These are phyloP conservation scores for Patiria pectinifera DNA, from an alignment of 53 echinoderm and acorn worm genomes.

Conservation along the genomic window DNA sequence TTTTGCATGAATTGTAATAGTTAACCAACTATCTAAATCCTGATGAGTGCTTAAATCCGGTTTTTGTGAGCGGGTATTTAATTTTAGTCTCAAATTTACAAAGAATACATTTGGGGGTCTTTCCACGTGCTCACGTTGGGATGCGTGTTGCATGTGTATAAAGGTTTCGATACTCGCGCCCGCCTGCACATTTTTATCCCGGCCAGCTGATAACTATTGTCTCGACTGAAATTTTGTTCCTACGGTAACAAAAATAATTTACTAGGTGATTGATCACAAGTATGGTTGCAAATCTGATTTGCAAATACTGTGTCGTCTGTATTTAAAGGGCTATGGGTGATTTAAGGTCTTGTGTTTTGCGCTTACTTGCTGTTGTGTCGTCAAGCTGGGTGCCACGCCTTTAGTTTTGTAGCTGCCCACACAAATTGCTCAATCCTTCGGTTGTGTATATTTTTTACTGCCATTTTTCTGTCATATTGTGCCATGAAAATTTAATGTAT, in stretches of 20 bases:
- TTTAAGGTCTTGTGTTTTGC: neutral
- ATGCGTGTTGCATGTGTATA: neutral
- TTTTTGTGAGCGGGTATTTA: neutral
- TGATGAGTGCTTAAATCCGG: neutral
- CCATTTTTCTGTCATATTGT: neutral
- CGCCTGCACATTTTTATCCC: neutral
- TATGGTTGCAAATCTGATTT: neutral
- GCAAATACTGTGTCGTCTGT: neutral
- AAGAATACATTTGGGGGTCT: conserved; percentile 9
- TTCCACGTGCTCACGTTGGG: conserved; percentile 35
- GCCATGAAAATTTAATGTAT: neutral
- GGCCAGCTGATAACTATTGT: neutral
- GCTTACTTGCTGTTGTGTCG: neutral
- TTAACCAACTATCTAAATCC: neutral
- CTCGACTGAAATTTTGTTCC: neutral
- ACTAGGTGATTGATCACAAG: neutral
- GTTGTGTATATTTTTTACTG: neutral
- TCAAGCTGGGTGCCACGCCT: neutral
- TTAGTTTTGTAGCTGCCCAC: neutral
- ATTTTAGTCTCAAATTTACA: neutral
- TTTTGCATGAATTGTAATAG: neutral
- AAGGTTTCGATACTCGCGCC: neutral
- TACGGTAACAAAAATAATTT: neutral
- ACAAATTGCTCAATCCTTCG: neutral
- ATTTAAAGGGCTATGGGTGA: neutral